Evolutionary conservation across 2,797 vertebrate species (phyloP), one percentile per base, ranked within the genome.

Genomic region (Sciurus vulgaris): DNA sequence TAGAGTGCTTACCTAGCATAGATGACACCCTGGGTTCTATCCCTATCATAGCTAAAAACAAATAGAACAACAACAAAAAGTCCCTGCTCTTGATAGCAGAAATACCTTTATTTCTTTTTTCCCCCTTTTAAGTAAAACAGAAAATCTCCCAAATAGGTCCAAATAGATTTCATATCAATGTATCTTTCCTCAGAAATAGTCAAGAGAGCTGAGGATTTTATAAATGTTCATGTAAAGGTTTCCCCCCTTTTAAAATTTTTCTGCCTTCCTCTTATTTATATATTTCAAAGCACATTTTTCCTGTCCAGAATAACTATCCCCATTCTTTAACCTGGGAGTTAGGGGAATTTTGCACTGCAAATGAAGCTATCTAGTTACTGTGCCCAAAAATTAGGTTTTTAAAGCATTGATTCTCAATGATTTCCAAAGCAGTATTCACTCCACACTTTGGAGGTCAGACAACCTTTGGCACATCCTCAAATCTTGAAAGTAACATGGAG

Each of bases 401-500:
- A 90, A 95, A 89, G 51, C 79, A 96, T 54, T 91, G 61, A 82
- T 86, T 97, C 88, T 92, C 93, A 74, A 7, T 86, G 76, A 91
- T 94, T 95, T 95, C 87, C 90, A 96, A 95, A 96, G 77, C 82
- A 47, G 24, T 65, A 79, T 97, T 96, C 78, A 78, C 56, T 87
- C 74, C 69, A 92, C 51, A 79, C n/a, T 94, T 49, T 13, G 24
- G 70, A 76, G 84, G 63, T 83, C 87, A 95, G 41, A 87, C n/a
- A 90, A 90, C 67, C 77, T 96, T 94, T 96, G 89, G 59, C 86
- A 93, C 61, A 93, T 84, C 47, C 26, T 92, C 73, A 79, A 94
- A 89, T 86, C 93, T 87, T 93, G 79, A 94, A 95, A 95, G 94
- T 86, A 95, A 77, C 85, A 93, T 87, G 82, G 85, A 67, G 54